Conservation (phyloP, 2,113 vertebrate species). For the Syrmaticus mikado region DNA sequence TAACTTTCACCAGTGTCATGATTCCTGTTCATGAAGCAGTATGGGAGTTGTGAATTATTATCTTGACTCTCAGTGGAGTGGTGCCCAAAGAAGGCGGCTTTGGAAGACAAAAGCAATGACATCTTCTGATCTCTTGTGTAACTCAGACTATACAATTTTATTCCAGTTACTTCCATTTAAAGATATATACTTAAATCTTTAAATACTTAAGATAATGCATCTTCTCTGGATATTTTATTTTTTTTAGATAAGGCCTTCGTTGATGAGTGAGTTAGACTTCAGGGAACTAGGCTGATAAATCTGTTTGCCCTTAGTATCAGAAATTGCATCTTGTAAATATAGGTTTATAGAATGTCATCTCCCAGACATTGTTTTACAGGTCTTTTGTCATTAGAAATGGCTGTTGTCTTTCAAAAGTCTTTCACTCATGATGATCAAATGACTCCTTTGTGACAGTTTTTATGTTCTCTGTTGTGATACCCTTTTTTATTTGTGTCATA, state of each 20-base stretch:
- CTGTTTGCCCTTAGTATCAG: neutral
- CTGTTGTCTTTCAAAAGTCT: neutral
- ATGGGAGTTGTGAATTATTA: neutral
- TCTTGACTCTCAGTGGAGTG: neutral
- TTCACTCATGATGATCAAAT: neutral
- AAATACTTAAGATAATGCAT: neutral
- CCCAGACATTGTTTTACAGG: neutral
- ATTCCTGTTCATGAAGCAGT: fast-evolving
- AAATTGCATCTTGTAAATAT: neutral
- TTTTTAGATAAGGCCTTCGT: neutral
- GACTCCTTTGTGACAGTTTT: neutral
- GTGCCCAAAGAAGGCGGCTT: neutral
- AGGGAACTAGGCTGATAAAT: neutral
- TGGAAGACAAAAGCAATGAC: neutral
- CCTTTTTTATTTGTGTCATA: neutral
- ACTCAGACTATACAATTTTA: neutral
- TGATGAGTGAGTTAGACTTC: neutral
- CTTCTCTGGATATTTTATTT: neutral
- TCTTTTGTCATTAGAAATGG: neutral
- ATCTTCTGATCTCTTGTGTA: neutral
- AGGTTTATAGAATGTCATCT: neutral
- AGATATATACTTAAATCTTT: too few relatives aligned
- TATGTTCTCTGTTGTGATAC: neutral
- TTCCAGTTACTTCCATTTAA: neutral
- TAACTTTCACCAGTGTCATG: neutral